Conservation (phyloP, 2,113 vertebrate species). For the Semnornis frantzii region DNA sequence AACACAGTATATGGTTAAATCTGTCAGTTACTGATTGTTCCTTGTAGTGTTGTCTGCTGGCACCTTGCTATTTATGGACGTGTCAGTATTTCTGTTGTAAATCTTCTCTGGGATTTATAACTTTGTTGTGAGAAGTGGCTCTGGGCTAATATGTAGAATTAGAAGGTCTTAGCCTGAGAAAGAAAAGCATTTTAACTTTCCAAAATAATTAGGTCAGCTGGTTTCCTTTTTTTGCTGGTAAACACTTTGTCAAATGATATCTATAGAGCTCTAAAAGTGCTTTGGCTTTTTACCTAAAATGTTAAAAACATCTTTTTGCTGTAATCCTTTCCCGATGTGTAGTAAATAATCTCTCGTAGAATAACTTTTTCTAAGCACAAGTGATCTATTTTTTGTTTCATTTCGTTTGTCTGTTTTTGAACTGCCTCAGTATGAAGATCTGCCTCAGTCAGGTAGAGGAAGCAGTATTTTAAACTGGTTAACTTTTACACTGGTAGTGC, state of each 20-base stretch:
- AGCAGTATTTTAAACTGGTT: background rate
- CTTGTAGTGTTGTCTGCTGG: background rate
- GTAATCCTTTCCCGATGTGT: background rate
- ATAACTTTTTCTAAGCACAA: background rate
- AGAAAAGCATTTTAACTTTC: slow-evolving; percentile 7
- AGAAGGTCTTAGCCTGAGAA: background rate
- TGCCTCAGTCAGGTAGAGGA: background rate
- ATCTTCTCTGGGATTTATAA: slow-evolving; percentile 29
- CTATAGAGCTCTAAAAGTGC: background rate
- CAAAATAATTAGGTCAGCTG: background rate
- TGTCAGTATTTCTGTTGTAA: slow-evolving; percentile 37
- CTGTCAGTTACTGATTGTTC: slow-evolving; percentile 44
- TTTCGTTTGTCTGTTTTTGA: background rate
- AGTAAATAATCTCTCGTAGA: background rate
- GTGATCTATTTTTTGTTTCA: background rate
- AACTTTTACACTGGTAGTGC: background rate
- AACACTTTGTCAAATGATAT: background rate
- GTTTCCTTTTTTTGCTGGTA: background rate
- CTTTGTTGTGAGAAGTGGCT: slow-evolving; percentile 1
- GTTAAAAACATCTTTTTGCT: background rate
- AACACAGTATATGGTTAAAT: background rate
- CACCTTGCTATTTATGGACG: slow-evolving; percentile 6
- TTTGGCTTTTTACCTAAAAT: background rate
- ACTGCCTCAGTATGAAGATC: background rate
- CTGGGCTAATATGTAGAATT: background rate